Percentiles rank a stretch among this genome's conserved stretches.
Conservation (phyloP, 2,888 invertebrate genomes). For the Harpalus rubripes region DNA sequence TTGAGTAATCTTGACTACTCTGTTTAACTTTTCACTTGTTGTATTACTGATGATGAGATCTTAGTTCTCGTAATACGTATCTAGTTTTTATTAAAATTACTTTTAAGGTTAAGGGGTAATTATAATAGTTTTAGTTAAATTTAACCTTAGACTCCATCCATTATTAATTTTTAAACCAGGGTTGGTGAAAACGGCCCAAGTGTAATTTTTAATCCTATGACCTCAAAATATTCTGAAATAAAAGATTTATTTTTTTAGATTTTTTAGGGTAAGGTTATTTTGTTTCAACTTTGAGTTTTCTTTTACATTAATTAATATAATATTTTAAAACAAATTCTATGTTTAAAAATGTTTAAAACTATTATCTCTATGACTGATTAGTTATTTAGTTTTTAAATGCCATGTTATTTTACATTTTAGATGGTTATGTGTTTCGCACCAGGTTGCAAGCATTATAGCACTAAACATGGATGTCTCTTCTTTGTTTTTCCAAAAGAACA, state of each 20-base stretch:
- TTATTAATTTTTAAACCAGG: no score
- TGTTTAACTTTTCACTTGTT: no score
- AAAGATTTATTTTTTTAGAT: not conserved
- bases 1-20: no score
- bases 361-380: no score
- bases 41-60: no score
- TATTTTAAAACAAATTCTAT: not conserved
- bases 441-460: constrained; percentile 3
- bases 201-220: constrained; percentile 7
- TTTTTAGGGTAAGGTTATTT: constrained; percentile 15
- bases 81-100: no score
- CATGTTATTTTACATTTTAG: no score
- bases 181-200: not conserved
- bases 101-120: no score
- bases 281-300: not conserved
- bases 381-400: no score
- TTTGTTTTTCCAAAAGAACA: not conserved
- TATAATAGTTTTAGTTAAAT: no score
- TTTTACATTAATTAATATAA: constrained; percentile 1
- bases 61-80: no score
- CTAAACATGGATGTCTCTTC: not conserved
- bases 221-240: constrained; percentile 3
- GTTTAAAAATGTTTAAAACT: not conserved
- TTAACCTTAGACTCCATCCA: no score
- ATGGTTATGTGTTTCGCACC: constrained; percentile 25